Base-by-base conservation (phyloP, 2,797 vertebrate genomes). In the Astyanax mexicanus region DNA sequence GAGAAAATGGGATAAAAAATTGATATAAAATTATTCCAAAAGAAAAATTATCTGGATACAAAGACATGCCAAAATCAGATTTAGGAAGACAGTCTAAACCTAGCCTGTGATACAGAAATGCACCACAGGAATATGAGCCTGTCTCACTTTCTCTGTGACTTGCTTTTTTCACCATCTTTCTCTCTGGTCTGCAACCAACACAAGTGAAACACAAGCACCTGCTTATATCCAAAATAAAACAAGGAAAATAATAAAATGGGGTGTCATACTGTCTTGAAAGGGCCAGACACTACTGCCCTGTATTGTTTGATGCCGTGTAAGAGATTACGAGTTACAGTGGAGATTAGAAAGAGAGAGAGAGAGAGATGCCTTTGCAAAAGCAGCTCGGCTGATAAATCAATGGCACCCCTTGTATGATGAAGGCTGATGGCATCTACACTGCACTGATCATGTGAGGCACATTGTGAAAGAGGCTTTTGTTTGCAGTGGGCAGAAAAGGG, bases 381-480 rank as follows among this genome's bases (percentile, higher is more conserved):
- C 17, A 19, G 1, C 25, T 57, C 13, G 19, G 15, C 17, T 10
- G 19, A 35, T 17, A 42, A 61, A 61, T 74, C 47, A 82, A 57
- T 52, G 32, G 38, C 32, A 74, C 11, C 32, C 13, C 55, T 44
- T 47, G 55, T 75, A 57, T 25, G 29, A 69, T 54, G 29, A 72
- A 77, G 21, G 47, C 64, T 49, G 54, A 55, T 38, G 1, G 51
- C 51, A 72, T 47, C 49, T 51, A 57, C 29, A 66, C 32, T 19
- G 1, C 29, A 66, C 32, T 19, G 1, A 37, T 44, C 57, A 72
- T 68, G 72, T 65, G 68, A 62, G 68, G 25, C 35, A 32, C 60
- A 51, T 70, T 79, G 62, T 75, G 69, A 75, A 79, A 74, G 72
- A 60, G 38, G 15, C 69, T 69, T 69, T 78, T 78, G 72, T 83